Base-by-base conservation (phyloP, 2,888 invertebrate species). In the Cephalotes varians region DNA sequence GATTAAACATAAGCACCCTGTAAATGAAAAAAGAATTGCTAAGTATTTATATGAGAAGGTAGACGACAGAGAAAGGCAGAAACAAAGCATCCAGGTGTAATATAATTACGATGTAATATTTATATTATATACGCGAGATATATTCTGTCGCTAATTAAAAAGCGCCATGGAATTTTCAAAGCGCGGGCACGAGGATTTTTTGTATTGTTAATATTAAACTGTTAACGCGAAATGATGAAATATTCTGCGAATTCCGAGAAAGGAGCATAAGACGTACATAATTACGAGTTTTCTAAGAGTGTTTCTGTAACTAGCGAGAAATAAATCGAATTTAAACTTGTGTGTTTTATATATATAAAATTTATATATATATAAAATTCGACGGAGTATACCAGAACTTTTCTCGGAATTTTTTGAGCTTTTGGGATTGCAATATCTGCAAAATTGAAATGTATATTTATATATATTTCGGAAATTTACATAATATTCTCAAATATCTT, bases 1-100 rank as follows among this genome's bases (percentile, higher is more conserved):
- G 89, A 90, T 90, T 77, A 82, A 81, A 51, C 40, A 49, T 67
- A 82, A 84, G 62, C 60, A 81, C 47, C 82, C 54, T 56, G 51
- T 77, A 51, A 84, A 84, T 84, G 7, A 73, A 25, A 37, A 40
- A 40, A 64, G 84, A 83, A 85, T 56, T 18, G 34, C 47, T 86
- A 86, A 90, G 85, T 88, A 87, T 90, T 86, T 90, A 86, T 89
- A 88, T 79, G 82, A 82, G 15, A 12, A 51, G 49, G 5, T 60
- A 60, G 85, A 21, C 25, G 69, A 85, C 69, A 80, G 49, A 47
- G 25, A 25, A 47, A 21, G 21, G 44, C 9, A 62, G 34, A 21
- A 56, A 64, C 62, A 34, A 80, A 9, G 34, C 54, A 47, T 7
- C 25, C 37, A 44, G 51, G 28, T 37, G 72, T 34, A 40, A 40